Evolutionary conservation across 1,140 invertebrate genomes (phyloP).

Genomic region (Lutraria rhynchaena): DNA sequence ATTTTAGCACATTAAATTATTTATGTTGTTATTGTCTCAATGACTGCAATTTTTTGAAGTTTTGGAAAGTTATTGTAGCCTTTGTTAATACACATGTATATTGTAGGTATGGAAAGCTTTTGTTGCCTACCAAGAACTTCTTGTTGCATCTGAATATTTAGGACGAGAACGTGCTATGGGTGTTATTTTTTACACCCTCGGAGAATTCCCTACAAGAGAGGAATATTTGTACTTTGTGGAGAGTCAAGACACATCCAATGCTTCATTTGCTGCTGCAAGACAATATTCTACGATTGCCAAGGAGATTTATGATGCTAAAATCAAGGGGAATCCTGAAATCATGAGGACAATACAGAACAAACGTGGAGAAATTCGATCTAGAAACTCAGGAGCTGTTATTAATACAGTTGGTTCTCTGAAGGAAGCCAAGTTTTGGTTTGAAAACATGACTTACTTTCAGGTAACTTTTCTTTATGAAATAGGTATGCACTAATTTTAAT

Average conservation of each 20-base stretch:
- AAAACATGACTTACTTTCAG: slow-evolving; percentile 65
- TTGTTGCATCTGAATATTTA: slow-evolving; percentile 66
- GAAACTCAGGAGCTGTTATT: slow-evolving; percentile 30
- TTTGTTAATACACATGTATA: too few species aligned
- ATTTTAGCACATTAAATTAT: too few species aligned
- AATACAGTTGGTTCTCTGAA: slow-evolving; percentile 56
- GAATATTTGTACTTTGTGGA: slow-evolving; percentile 69
- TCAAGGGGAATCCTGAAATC: slow-evolving; percentile 50
- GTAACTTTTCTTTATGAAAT: too few species aligned
- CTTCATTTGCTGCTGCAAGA: slow-evolving; percentile 64
- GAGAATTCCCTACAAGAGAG: slow-evolving; percentile 62
- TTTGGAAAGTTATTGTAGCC: too few species aligned
- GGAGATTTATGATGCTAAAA: slow-evolving; percentile 59
- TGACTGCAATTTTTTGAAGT: too few species aligned
- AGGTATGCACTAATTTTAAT: too few species aligned
- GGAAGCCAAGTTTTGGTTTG: slow-evolving; percentile 64
- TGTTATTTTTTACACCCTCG: slow-evolving; percentile 63
- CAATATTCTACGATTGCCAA: slow-evolving; percentile 64
- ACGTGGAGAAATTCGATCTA: slow-evolving; percentile 59
- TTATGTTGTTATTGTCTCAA: too few species aligned
- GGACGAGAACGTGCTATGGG: slow-evolving; percentile 71
- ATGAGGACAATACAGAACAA: slow-evolving; percentile 35
- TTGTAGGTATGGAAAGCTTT: slow-evolving; percentile 65
- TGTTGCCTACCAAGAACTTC: slow-evolving; percentile 68
- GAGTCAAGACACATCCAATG: slow-evolving; percentile 66